phyloP scores from a whole-genome alignment of 2,888 invertebrate genomes.

The Bombylius discolor region DNA sequence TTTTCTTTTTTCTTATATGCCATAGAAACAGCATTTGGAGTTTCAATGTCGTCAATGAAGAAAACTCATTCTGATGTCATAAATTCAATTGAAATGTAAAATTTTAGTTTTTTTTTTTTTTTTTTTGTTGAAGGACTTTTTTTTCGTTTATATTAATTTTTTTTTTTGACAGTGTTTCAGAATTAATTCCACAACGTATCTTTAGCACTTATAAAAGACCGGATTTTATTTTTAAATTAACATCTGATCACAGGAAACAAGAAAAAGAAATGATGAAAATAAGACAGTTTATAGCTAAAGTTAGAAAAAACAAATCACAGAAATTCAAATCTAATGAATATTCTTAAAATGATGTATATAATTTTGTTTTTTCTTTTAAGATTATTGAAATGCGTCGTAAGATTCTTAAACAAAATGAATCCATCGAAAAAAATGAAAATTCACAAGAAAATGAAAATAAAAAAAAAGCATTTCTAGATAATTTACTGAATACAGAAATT shows the following conservation, averaged over 20 bases:
- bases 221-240: conserved; percentile 36
- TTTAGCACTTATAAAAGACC: conserved; percentile 31
- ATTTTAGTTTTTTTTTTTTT: too few relatives aligned
- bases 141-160: conserved; percentile 17
- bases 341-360: conserved; percentile 18
- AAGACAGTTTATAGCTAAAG: conserved; percentile 42
- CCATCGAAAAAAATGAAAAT: neutral
- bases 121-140: conserved; percentile 18
- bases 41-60: too few relatives aligned
- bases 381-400: too few relatives aligned
- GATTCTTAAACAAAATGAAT: too few relatives aligned
- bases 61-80: too few relatives aligned
- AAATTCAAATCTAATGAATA: neutral
- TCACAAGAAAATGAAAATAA: conserved; percentile 64
- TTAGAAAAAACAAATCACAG: conserved; percentile 28
- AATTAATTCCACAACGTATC: conserved; percentile 32
- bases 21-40: too few relatives aligned
- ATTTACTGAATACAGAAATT: conserved; percentile 73
- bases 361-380: neutral
- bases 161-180: conserved; percentile 26
- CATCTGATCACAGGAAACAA: conserved; percentile 45
- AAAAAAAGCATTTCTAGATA: conserved; percentile 70
- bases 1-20: too few relatives aligned
- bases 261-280: conserved; percentile 37
- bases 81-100: too few relatives aligned